phyloP scores from a whole-genome alignment of 64 coral and sea anemone genomes.

The Actinia equina region DNA sequence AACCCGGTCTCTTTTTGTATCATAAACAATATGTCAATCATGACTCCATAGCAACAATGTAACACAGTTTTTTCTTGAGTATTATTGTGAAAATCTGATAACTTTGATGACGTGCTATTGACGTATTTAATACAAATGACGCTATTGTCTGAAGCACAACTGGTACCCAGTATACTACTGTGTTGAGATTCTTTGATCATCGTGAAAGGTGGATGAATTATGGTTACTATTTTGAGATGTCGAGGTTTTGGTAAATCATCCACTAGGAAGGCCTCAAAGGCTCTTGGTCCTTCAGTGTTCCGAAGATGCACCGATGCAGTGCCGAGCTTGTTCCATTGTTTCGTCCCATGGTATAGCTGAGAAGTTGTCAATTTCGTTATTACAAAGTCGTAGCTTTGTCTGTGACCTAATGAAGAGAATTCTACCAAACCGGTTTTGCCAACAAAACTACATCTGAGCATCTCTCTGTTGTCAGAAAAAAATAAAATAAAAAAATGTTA shows the following conservation, averaged over 20 bases:
- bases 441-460: slow-evolving; percentile 12
- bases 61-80: not conserved
- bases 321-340: slow-evolving; percentile 57
- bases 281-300: slow-evolving; percentile 12
- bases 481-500: not conserved
- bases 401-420: slow-evolving; percentile 38
- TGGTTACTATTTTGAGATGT: slow-evolving; percentile 71
- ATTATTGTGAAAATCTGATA: too few species aligned
- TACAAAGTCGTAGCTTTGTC: slow-evolving; percentile 51
- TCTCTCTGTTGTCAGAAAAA: slow-evolving; percentile 49
- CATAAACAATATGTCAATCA: slow-evolving; percentile 80
- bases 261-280: slow-evolving; percentile 59
- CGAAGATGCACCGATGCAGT: slow-evolving; percentile 14
- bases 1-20: slow-evolving; percentile 61
- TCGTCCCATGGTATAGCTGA: slow-evolving; percentile 13
- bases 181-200: slow-evolving; percentile 50
- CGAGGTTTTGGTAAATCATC: slow-evolving; percentile 58
- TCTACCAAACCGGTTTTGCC: slow-evolving; percentile 70
- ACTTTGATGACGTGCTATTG: not conserved
- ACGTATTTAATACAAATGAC: slow-evolving; percentile 52
- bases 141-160: slow-evolving; percentile 38
- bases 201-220: slow-evolving; percentile 74
- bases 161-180: slow-evolving; percentile 69
- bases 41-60: slow-evolving; percentile 70
- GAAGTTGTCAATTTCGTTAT: slow-evolving; percentile 31